phyloP scores from a whole-genome alignment of 2,113 vertebrate species.

The Rhinoptilus africanus region DNA sequence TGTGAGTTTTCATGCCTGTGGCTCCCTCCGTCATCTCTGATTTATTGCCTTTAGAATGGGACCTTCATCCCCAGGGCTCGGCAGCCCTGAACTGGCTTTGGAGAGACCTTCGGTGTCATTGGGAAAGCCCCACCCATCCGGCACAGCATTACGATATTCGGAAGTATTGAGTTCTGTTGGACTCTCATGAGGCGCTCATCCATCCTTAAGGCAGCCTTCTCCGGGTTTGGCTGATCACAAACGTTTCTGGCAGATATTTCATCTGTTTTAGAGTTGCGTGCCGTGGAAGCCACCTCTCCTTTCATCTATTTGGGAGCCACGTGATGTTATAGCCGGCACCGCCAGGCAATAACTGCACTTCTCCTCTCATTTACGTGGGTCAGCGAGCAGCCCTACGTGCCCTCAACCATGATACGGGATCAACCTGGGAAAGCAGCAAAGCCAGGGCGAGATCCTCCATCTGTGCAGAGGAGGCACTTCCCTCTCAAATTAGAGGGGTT shows the following conservation, averaged over 20 bases:
- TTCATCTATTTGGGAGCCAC: neutral
- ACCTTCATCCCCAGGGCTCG: neutral
- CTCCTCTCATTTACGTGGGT: fast-evolving
- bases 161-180: neutral
- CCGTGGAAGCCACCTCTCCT: neutral
- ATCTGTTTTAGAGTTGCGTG: neutral
- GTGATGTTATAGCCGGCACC: fast-evolving
- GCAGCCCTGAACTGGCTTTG: neutral
- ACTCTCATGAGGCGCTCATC: neutral
- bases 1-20: neutral
- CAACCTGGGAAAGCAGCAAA: neutral
- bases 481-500: fast-evolving
- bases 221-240: neutral
- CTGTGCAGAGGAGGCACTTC: neutral
- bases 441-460: neutral
- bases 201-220: neutral
- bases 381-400: neutral
- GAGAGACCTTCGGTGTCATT: neutral
- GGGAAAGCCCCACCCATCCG: neutral
- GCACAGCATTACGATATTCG: neutral
- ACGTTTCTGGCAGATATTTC: neutral
- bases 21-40: neutral
- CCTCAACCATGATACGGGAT: neutral
- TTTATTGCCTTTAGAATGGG: neutral
- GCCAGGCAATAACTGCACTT: fast-evolving